phyloP scores from a whole-genome alignment of 2,113 vertebrate genomes.

The Chloropsis hardwickii region DNA sequence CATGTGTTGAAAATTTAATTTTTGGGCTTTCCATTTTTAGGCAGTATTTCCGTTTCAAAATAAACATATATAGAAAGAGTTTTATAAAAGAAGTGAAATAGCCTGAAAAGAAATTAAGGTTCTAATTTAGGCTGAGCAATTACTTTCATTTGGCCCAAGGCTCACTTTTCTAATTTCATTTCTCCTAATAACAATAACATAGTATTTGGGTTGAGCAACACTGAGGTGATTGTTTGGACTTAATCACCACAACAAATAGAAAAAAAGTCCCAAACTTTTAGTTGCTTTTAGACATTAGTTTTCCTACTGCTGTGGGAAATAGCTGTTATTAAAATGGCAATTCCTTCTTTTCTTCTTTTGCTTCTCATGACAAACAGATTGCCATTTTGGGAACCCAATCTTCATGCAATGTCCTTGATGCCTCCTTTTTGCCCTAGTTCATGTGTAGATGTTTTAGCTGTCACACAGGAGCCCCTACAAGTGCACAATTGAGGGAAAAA shows the following conservation, averaged over 20 bases:
- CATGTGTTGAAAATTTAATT: not conserved
- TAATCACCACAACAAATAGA: not conserved
- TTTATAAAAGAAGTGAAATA: not conserved
- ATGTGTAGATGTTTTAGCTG: not conserved
- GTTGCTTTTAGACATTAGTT: not conserved
- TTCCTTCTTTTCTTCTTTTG: not conserved
- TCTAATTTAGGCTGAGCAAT: not conserved
- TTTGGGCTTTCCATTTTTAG: not conserved
- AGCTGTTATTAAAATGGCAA: not conserved
- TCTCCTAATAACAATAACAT: not conserved
- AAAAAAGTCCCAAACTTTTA: not conserved
- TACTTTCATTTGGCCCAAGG: not conserved
- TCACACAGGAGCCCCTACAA: not conserved
- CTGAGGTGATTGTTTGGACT: not conserved
- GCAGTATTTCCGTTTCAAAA: not conserved
- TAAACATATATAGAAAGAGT: not conserved
- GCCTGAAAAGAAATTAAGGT: not conserved
- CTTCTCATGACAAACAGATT: not conserved
- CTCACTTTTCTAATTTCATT: not conserved
- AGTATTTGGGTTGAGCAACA: not conserved
- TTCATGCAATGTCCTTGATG: accelerated
- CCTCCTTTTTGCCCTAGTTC: not conserved
- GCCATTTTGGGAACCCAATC: not conserved
- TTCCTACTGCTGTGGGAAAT: not conserved
- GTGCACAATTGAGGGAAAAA: accelerated